Percentiles rank a stretch among this genome's conserved stretches.
These are phyloP conservation scores for Chaetodon auriga DNA, from an alignment of 2,113 vertebrate species.

Conservation along the genomic window DNA sequence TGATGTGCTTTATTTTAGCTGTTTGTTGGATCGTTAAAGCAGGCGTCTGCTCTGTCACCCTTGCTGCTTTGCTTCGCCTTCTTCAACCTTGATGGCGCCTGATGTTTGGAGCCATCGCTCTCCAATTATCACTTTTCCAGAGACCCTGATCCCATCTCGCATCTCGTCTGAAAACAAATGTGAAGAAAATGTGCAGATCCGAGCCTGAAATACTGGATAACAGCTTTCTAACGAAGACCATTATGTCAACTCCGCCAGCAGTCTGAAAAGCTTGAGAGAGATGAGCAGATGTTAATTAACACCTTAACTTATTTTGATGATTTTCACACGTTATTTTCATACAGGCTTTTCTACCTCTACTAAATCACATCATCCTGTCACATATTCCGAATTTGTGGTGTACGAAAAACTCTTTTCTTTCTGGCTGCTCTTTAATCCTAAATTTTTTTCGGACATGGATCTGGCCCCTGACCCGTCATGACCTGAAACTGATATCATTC, in stretches of 20 bases:
- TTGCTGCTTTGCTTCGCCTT: not conserved
- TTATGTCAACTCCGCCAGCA: not conserved
- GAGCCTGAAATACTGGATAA: not conserved
- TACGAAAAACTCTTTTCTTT: not conserved
- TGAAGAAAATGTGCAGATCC: not conserved
- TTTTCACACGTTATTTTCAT: constrained; percentile 37
- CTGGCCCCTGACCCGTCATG: not conserved
- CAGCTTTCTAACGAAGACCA: not conserved
- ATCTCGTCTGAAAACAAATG: not conserved
- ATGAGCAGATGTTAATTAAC: constrained; percentile 30
- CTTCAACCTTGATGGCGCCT: not conserved
- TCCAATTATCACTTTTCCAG: constrained; percentile 33
- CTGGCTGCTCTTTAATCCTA: not conserved
- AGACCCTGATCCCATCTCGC: not conserved
- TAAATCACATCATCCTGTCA: not conserved
- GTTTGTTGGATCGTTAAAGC: not conserved
- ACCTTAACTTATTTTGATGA: constrained; percentile 1
- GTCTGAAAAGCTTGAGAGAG: not conserved
- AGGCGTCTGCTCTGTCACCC: not conserved
- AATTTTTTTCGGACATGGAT: not conserved
- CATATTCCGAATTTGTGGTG: not conserved
- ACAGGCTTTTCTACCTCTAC: not conserved
- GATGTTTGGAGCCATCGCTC: not conserved
- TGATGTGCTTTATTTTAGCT: not conserved
- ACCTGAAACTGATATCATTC: no score